Conservation (phyloP, 2,888 invertebrate species). For the Biston betularia region DNA sequence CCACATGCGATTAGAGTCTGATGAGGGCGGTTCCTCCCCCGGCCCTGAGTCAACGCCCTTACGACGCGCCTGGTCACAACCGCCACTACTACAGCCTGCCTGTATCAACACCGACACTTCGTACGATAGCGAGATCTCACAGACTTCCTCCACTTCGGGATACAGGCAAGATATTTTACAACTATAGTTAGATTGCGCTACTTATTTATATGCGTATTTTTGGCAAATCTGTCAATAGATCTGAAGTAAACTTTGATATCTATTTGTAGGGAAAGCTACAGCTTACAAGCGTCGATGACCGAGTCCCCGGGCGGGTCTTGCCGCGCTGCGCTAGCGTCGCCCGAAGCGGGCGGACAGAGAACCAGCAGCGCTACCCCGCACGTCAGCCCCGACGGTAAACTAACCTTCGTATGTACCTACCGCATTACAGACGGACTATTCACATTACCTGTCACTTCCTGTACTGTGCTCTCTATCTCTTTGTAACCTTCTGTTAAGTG, state of each 20-base stretch:
- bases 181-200: not conserved
- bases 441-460: conserved; percentile 40
- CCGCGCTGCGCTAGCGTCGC: conserved; percentile 88
- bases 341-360: conserved; percentile 79
- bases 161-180: conserved; percentile 87
- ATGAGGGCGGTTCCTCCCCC: conserved; percentile 75
- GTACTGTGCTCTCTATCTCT: not conserved
- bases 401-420: conserved; percentile 78
- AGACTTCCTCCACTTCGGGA: conserved; percentile 95
- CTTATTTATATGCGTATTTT: too few species aligned
- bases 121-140: conserved; percentile 93
- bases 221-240: too few species aligned
- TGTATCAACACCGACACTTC: conserved; percentile 88
- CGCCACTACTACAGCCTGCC: conserved; percentile 63
- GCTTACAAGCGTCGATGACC: conserved; percentile 87
- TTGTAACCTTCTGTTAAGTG: not conserved
- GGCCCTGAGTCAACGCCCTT: conserved; percentile 66
- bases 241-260: not conserved
- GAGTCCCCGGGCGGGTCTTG: conserved; percentile 80
- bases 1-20: conserved; percentile 72
- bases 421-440: conserved; percentile 57
- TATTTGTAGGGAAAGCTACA: conserved; percentile 82
- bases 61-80: conserved; percentile 76
- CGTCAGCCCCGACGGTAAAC: conserved; percentile 84
- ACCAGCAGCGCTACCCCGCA: conserved; percentile 77